Evolutionary conservation across 2,113 vertebrate genomes (phyloP), one percentile per base, ranked within the genome.

Genomic region (Thomomys bottae): DNA sequence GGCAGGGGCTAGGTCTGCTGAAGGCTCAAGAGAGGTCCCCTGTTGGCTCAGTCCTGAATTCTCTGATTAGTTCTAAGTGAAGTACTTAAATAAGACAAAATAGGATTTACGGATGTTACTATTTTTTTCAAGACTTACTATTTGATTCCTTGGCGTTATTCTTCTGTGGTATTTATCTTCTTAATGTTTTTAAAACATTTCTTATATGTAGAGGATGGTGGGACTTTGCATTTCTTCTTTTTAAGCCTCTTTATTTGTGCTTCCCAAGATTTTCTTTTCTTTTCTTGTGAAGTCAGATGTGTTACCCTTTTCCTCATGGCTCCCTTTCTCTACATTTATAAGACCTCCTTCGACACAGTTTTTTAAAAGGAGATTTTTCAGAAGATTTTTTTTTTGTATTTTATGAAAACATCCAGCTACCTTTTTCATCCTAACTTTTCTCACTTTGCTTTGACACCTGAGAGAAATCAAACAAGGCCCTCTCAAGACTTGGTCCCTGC

Each of bases 401-500:
- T 54, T 45, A 32, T 20, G 42, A 92, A 83, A n/a, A 26, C 1
- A 40, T n/a, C 11, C 6, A 64, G 49, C 36, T 87, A 38, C 57
- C 38, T 77, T 70, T n/a, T 38, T 36, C 36, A 42, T 61, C 12
- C 67, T 18, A 63, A 26, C 17, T 49, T 57, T 57, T 24, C 6
- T 68, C 36, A 28, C 26, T 21, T 26, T 77, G 8, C 20, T 72
- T 80, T 64, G 30, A 54, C 54, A 73, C 21, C 38, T 17, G 23
- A 30, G 45, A 54, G 54, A 7, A 67, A 10, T 49, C 42, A 36
- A 42, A 23, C 1, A n/a, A 54, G 30, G 21, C 21, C 3, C 10
- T 4, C 21, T 17, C 0, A 64, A n/a, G 63, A 45, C 7, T 17
- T 4, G 9, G 11, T n/a, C 1, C 26, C 2, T 28, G 3, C 11